Base-by-base conservation (phyloP, 2,797 vertebrate species). In the Clarias pachynema region DNA sequence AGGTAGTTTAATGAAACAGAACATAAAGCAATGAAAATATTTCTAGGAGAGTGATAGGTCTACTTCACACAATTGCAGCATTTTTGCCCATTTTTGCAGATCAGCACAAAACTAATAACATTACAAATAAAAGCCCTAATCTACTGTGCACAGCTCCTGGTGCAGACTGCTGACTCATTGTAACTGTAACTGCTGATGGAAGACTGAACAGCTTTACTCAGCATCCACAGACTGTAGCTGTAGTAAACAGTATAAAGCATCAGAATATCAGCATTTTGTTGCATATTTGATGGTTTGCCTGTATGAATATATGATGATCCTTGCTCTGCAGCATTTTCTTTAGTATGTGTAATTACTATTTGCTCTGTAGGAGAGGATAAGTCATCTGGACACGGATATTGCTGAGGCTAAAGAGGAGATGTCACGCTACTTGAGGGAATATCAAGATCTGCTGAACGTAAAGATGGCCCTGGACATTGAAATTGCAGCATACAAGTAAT, bases 321-420 rank as follows among this genome's bases (percentile, higher is more conserved):
- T 72, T 56, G 31, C 56, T 78, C 57, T 40, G n/a, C 60, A 57
- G 16, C 15, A 68, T 73, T 37, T 5, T 80, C 18, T 26, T 26
- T 29, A 37, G 69, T 65, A 24, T 65, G 49, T 72, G 18, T 80
- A 4, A 79, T n/a, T 56, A 20, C n/a, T 29, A 16, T 77, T 81
- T 81, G 4, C 31, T 73, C 88, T 83, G 18, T 29, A 97, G 97
- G 91, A 93, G 85, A 95, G 92, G 88, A 96, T 97, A 92, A 93
- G 90, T 86, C 95, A 96, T 77, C 92, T 97, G 92, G 96, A 97
- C 90, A 91, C 87, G 73, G 94, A 97, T 56, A 96, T 97, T 86
- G 81, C 89, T 1, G 95, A 96, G 4, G 96, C 97, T 40, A 97
- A 97, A 91, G 95, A 95, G 88, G 96, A 97, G 93, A 97, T 97